Base-by-base conservation (phyloP, 2,888 invertebrate genomes). In the Arctia plantaginis region DNA sequence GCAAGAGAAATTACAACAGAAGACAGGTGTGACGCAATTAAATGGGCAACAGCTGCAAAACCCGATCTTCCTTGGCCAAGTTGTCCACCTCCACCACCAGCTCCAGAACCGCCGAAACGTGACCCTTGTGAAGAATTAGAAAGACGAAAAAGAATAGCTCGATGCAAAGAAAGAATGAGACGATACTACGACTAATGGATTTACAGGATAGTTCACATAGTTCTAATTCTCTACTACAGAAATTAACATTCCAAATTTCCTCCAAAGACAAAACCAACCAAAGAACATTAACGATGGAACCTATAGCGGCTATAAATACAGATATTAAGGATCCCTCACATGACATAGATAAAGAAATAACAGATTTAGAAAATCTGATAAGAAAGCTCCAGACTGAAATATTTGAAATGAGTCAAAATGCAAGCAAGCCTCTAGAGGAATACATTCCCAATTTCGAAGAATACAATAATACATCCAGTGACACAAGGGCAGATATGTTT, bases 341-440 rank as follows among this genome's bases (percentile, higher is more conserved):
- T 35, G 80, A 89, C 72, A 87, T 94, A 51, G 91, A 94, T 39
- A 84, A 80, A 71, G 89, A 92, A 69, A 91, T 94, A 80, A 83
- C 89, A 41, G 89, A 82, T 47, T 70, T 84, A 70, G 85, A 85
- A 33, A 76, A 72, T 55, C 41, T 79, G 27, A 85, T 84, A 35
- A 80, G 78, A 77, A 81, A 67, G 59, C 79, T 94, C 18, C 92
- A 94, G 82, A 81, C 84, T 18, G 92, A 93, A 88, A 89, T 94
- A 33, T 71, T 77, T 73, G 87, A 88, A 39, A 86, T 93, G 85
- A 80, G 87, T 7, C 75, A 78, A 41, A 84, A 81, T 47, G 78
- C 82, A 23, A 81, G 75, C 8, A 84, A 80, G 64, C 72, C 78
- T 1, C 47, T 76, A 35, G 51, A 71, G 20, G 68, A 74, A 18